Percentiles rank a stretch among this genome's conserved stretches.
These are phyloP conservation scores for Caenorhabditis doughertyi DNA, from an alignment of 2,888 invertebrate genomes.

Conservation along the genomic window DNA sequence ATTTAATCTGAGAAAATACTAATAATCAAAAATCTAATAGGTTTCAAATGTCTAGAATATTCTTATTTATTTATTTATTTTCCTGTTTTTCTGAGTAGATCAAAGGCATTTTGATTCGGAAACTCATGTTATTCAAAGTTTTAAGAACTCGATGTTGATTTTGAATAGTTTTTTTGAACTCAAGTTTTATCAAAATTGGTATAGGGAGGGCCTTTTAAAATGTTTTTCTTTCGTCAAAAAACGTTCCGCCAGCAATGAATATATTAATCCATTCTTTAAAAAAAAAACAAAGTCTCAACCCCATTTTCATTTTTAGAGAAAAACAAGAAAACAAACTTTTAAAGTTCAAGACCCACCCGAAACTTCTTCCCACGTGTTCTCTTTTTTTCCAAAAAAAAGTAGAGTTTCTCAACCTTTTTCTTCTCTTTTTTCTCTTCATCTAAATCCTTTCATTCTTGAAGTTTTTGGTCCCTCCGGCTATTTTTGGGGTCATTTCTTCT, in stretches of 20 bases:
- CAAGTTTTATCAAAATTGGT: too few species aligned
- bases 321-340: background rate
- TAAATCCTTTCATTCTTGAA: conserved; percentile 26
- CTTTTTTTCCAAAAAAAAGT: background rate
- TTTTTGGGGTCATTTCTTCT: conserved; percentile 23
- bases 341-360: conserved; percentile 9
- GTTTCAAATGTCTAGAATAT: conserved; percentile 2
- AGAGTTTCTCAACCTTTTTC: conserved; percentile 1
- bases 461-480: conserved; percentile 31
- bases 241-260: too few species aligned
- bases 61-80: too few species aligned
- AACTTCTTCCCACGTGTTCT: conserved; percentile 1
- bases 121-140: too few species aligned
- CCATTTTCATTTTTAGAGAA: background rate
- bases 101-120: too few species aligned
- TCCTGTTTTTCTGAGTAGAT: background rate
- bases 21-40: conserved; percentile 22
- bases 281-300: background rate
- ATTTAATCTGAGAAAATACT: background rate
- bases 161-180: too few species aligned
- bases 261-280: background rate
- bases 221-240: too few species aligned
- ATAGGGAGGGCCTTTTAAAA: too few species aligned
- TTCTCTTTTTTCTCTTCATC: conserved; percentile 2
- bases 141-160: too few species aligned